Base-by-base conservation (phyloP, 1,140 invertebrate species). In the Hycleus cichorii region DNA sequence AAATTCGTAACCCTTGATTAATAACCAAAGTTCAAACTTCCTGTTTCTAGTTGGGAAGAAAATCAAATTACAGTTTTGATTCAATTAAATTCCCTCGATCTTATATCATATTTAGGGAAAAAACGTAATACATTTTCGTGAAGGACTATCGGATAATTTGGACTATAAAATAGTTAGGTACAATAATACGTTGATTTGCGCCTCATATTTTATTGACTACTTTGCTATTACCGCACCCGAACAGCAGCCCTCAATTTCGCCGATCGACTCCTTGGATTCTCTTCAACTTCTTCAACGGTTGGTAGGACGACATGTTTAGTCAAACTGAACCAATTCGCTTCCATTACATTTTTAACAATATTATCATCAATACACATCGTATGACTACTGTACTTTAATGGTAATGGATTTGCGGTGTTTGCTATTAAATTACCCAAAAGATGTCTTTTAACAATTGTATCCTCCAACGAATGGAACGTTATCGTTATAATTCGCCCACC, bases 401-500 rank as follows among this genome's bases (percentile, higher is more conserved):
- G 81, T 5, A 88, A 65, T 4, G 77, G 76, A 73, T 86, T 89
- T 8, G 82, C 80, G 12, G 79, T 67, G 62, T 84, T 82, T 60
- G 89, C 83, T 18, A 83, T 76, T 44, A 90, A 78, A 69, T 90
- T 86, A 1, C 89, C 90, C 47, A 81, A 76, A 27, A 98, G 79
- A 75, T 97, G 92, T 38, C 91, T 78, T 75, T 98, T 97, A 0
- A 97, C 85, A 59, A 98, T 91, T n/a, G 87, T 87, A 75, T 98
- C 95, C 80, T 98, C 95, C 24, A 97, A 75, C 0, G 91, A 95
- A 76, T 97, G 94, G 75, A 97, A 97, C 4, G 89, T 85, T 5
- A 98, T 82, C 1, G 88, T 87, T 1, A 93, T 83, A 59, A 96
- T 69, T 59, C 83, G 77, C 1, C 93, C 94, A 32, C 83, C 81